Base-by-base conservation (phyloP, 1,140 invertebrate genomes). In the Nasonia giraulti region DNA sequence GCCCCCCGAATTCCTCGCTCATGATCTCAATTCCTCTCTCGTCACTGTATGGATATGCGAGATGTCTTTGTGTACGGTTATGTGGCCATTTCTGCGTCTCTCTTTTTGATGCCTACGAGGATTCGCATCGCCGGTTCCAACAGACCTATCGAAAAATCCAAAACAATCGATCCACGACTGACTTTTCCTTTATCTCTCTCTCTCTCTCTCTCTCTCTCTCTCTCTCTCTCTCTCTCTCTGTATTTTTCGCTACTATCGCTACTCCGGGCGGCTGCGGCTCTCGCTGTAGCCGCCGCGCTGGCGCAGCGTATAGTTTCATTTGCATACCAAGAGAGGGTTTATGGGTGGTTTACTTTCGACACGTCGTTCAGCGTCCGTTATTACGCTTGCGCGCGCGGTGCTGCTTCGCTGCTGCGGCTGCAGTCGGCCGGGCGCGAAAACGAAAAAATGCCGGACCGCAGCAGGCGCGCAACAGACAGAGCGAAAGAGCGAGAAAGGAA, bases 291-390 rank as follows among this genome's bases (percentile, higher is more conserved):
- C 40, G 2, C 68, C 68, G 79, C 73, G 84, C 73, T 71, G 33
- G 27, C 23, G 73, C 27, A 27, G 27, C 74, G 84, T 33, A 85
- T 44, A 85, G 55, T 85, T 85, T 85, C 50, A 85, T 85, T 85
- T 85, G 80, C 84, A 85, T 85, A 82, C 79, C 83, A 76, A 80
- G 83, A 85, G 83, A 84, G 83, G 33, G 47, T 85, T 85, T 85
- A 85, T 78, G 84, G 80, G 84, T 82, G 80, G 84, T 85, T 85
- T 82, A 85, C 79, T 85, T 85, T 85, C 84, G 84, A 85, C 84
- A 85, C 84, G 78, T 85, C 80, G 84, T 85, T 85, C 84, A 44
- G 73, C 84, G 84, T 23, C 73, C 79, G 80, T 81, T 82, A 82
- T 85, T 82, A 82, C 80, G 84, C 84, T 85, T 82, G 78, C 80